Evolutionary conservation across 2,113 vertebrate genomes (phyloP), one percentile per base, ranked within the genome.

Genomic region (Uropsilus gracilis): DNA sequence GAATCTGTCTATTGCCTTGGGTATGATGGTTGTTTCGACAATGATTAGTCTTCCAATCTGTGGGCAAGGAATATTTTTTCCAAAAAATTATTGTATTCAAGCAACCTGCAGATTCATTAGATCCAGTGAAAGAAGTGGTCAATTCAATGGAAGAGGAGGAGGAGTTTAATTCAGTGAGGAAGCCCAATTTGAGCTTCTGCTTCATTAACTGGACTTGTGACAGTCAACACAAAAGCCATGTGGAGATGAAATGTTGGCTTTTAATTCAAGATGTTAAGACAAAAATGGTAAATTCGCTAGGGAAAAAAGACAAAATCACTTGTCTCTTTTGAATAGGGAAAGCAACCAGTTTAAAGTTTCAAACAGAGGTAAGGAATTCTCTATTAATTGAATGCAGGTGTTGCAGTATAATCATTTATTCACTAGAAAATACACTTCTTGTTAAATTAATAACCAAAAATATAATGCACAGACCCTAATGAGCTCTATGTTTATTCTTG

Each of bases 301-400:
- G 57, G 24, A 18, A 84, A 76, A 86, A 66, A 85, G 66, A 69
- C 24, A 42, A 94, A 94, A 94, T 77, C n/a, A 63, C 2, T 59
- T 81, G 20, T 83, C 64, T 84, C 32, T 22, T 91, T 64, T 92
- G 73, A 92, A 42, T 20, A 57, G 3, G 32, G 72, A 84, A 95
- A 84, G 44, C 22, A 87, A 63, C 3, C 6, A 76, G 63, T 48
- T 39, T 84, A 28, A 94, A 44, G 44, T 78, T 95, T 76, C 59
- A 32, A 84, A 55, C 20, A 20, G 4, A 8, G 11, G 13, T 50
- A 22, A 92, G 13, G 66, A 90, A 32, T 76, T 39, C 71, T 61
- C 39, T 84, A 44, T 84, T 87, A 24, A 37, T 17, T 22, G 8
- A 89, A 66, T 57, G 18, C 34, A 64, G 78, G 42, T 75, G 50